These are phyloP conservation scores for Macheiramphus alcinus DNA, from an alignment of 2,113 vertebrate species.

Conservation along the genomic window DNA sequence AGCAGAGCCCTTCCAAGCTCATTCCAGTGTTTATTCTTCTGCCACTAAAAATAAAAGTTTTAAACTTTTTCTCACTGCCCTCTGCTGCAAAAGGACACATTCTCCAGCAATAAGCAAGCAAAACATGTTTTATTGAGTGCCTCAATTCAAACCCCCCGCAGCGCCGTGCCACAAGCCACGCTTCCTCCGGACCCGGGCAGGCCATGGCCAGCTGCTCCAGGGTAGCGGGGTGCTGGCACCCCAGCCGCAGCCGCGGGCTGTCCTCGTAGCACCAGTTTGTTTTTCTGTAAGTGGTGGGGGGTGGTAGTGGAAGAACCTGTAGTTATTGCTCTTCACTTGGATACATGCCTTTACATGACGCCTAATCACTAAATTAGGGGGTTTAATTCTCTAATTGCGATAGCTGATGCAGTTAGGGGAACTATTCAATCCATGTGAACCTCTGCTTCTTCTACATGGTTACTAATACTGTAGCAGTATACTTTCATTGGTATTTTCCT, in stretches of 20 bases:
- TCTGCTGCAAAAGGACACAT: not conserved
- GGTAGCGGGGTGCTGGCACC: too few species aligned
- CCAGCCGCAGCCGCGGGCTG: not conserved
- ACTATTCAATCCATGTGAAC: not conserved
- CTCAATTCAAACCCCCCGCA: not conserved
- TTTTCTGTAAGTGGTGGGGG: not conserved
- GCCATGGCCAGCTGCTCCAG: not conserved
- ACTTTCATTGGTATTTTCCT: not conserved
- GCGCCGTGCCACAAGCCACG: fast-evolving
- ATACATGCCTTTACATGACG: not conserved
- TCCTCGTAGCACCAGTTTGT: not conserved
- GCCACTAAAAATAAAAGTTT: fast-evolving
- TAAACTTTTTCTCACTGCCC: not conserved
- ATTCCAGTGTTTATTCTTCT: not conserved
- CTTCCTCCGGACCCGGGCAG: not conserved
- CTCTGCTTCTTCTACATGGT: not conserved
- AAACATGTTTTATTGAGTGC: not conserved
- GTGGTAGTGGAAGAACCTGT: not conserved
- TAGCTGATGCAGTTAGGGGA: not conserved
- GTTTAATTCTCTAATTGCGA: not conserved
- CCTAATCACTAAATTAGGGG: not conserved
- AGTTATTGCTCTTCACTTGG: not conserved
- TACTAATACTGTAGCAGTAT: not conserved
- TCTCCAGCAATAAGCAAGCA: not conserved
- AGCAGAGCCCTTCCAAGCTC: not conserved